phyloP scores from a whole-genome alignment of 2,113 vertebrate species.

The Echinops telfairi region DNA sequence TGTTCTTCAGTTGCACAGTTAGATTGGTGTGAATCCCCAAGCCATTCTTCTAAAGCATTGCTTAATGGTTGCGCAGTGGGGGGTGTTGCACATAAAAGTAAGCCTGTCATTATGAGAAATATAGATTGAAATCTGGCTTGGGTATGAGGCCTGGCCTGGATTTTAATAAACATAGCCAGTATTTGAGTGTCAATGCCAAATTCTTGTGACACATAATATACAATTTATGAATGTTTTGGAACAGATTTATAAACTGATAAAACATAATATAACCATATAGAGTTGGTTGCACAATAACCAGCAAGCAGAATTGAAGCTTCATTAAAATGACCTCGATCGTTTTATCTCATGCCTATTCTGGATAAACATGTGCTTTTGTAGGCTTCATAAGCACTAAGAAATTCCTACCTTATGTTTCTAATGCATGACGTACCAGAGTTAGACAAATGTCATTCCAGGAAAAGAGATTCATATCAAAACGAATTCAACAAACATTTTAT shows the following conservation, averaged over 20 bases:
- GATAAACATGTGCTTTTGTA: constrained; percentile 10
- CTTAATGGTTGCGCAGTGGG: not conserved
- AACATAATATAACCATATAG: constrained; percentile 34
- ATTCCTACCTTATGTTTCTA: not conserved
- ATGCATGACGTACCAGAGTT: not conserved
- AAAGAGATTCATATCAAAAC: not conserved
- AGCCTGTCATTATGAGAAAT: constrained; percentile 10
- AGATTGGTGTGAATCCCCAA: constrained; percentile 24
- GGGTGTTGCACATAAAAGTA: not conserved
- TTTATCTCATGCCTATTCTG: constrained; percentile 16
- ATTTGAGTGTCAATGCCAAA: constrained; percentile 57
- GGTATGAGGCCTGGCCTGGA: not conserved
- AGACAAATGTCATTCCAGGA: not conserved
- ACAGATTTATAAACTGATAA: constrained; percentile 74
- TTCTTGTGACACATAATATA: constrained; percentile 54
- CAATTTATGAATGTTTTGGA: constrained; percentile 68
- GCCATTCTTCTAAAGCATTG: constrained; percentile 5
- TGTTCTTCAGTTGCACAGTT: constrained; percentile 26
- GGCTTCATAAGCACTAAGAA: not conserved
- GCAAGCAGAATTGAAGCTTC: constrained; percentile 56
- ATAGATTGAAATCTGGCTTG: constrained; percentile 18
- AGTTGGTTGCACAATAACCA: constrained; percentile 62
- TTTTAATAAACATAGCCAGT: constrained; percentile 63
- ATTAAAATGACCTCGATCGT: constrained; percentile 66
- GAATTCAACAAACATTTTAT: not conserved